These are phyloP conservation scores for Drosophila nebulosa DNA, from an alignment of 1,140 invertebrate species.

Conservation along the genomic window DNA sequence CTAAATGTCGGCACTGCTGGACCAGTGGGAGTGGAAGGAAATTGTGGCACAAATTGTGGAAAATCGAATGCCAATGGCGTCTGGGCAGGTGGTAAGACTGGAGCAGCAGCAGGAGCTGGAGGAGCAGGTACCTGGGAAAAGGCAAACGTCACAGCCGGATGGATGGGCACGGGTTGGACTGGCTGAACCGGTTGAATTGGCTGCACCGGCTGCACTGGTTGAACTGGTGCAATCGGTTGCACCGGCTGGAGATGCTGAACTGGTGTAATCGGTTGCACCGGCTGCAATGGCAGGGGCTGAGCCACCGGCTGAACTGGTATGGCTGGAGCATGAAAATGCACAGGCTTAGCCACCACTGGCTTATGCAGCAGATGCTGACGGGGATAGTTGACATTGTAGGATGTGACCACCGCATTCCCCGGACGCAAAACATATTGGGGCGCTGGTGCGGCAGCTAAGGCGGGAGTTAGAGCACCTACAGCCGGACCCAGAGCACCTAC, in stretches of 20 bases:
- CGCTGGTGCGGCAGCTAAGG: background rate
- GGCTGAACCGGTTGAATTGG: conserved; percentile 36
- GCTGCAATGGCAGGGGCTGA: conserved; percentile 23
- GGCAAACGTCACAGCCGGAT: conserved; percentile 30
- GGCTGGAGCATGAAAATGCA: conserved; percentile 52
- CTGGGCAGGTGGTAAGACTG: conserved; percentile 15
- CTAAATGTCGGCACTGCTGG: conserved; percentile 36
- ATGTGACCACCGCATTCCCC: conserved; percentile 68
- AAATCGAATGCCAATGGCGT: conserved; percentile 33
- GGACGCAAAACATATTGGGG: conserved; percentile 64
- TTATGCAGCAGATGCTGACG: conserved; percentile 59
- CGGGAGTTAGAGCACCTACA: conserved; percentile 12
- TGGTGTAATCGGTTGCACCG: conserved; percentile 28
- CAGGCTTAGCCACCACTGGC: conserved; percentile 44
- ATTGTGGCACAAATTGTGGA: conserved; percentile 17
- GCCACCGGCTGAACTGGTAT: conserved; percentile 44
- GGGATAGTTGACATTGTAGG: conserved; percentile 75
- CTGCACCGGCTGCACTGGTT: conserved; percentile 14
- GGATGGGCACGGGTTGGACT: conserved; percentile 38
- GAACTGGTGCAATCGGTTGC: background rate
- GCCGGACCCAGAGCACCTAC: conserved; percentile 64
- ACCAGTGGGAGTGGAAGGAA: background rate
- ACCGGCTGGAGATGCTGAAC: conserved; percentile 19
- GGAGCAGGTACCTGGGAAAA: background rate
- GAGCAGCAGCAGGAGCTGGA: conserved; percentile 7